These are phyloP conservation scores for Carlito syrichta DNA, from an alignment of 2,113 vertebrate genomes.

Conservation along the genomic window DNA sequence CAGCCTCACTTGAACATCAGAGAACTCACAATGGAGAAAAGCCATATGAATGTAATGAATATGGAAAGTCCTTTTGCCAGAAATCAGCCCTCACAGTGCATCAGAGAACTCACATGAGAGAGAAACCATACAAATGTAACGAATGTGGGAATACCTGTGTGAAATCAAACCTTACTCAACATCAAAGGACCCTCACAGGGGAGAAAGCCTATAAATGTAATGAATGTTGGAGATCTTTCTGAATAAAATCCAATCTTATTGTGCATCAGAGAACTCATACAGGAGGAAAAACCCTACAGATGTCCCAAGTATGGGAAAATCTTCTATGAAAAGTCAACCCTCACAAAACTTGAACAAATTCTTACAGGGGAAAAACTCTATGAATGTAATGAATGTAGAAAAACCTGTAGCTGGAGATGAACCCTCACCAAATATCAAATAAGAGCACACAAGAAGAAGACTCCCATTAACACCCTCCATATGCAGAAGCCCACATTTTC, in stretches of 20 bases:
- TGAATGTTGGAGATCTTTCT: slow-evolving; percentile 47
- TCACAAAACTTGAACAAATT: slow-evolving; percentile 71
- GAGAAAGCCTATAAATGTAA: slow-evolving; percentile 52
- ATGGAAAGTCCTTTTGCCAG: slow-evolving; percentile 55
- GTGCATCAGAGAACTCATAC: slow-evolving; percentile 70
- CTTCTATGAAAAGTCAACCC: slow-evolving; percentile 77
- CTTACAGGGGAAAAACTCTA: slow-evolving; percentile 72
- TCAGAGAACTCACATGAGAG: slow-evolving; percentile 53
- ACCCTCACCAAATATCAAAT: slow-evolving; percentile 73
- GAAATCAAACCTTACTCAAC: slow-evolving; percentile 52
- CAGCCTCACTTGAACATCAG: slow-evolving; percentile 38
- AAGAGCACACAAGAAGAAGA: slow-evolving; percentile 71
- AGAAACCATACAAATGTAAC: background rate
- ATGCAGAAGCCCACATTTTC: slow-evolving; percentile 26
- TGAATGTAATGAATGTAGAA: slow-evolving; percentile 68
- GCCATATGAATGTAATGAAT: background rate
- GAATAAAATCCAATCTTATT: slow-evolving; percentile 55
- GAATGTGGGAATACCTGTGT: slow-evolving; percentile 48
- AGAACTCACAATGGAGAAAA: slow-evolving; percentile 45
- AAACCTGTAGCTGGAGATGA: slow-evolving; percentile 76
- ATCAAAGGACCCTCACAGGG: slow-evolving; percentile 51
- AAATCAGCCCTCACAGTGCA: slow-evolving; percentile 43
- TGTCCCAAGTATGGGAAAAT: slow-evolving; percentile 71
- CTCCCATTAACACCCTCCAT: background rate
- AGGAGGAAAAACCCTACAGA: slow-evolving; percentile 68